A percentile compares a stretch with the other conserved stretches of the same genome.
phyloP scores from a whole-genome alignment of 2,888 invertebrate species.

The Cetonia aurata region DNA sequence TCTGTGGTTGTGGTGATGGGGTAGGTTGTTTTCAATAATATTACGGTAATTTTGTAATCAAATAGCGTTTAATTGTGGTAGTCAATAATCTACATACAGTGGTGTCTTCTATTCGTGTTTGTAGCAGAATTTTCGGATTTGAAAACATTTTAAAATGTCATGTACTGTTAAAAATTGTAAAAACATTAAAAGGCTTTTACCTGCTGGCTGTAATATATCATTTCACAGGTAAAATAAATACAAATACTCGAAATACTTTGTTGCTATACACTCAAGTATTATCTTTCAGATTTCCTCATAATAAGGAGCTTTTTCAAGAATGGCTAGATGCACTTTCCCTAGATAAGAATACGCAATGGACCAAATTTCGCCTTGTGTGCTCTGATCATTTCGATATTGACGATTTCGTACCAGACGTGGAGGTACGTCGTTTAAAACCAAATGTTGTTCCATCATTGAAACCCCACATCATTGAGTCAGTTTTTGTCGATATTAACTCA shows the following conservation, averaged over 20 bases:
- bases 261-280: background rate
- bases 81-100: too few relatives aligned
- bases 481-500: too few relatives aligned
- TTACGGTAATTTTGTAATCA: too few relatives aligned
- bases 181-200: background rate
- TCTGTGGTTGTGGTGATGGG: too few relatives aligned
- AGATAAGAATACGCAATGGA: background rate
- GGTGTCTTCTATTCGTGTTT: too few relatives aligned
- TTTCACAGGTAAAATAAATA: background rate
- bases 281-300: background rate
- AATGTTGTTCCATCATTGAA: background rate
- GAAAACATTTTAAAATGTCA: background rate
- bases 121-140: background rate
- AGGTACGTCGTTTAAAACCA: background rate
- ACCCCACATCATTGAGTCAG: too few relatives aligned
- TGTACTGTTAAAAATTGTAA: slow-evolving; percentile 1
- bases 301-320: background rate
- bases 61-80: too few relatives aligned
- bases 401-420: background rate
- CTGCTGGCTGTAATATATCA: background rate
- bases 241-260: background rate
- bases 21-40: too few relatives aligned
- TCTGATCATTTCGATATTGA: background rate
- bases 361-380: background rate
- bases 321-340: background rate